Evolutionary conservation across 2,113 vertebrate genomes (phyloP).

Genomic region (Hymenochirus boettgeri): DNA sequence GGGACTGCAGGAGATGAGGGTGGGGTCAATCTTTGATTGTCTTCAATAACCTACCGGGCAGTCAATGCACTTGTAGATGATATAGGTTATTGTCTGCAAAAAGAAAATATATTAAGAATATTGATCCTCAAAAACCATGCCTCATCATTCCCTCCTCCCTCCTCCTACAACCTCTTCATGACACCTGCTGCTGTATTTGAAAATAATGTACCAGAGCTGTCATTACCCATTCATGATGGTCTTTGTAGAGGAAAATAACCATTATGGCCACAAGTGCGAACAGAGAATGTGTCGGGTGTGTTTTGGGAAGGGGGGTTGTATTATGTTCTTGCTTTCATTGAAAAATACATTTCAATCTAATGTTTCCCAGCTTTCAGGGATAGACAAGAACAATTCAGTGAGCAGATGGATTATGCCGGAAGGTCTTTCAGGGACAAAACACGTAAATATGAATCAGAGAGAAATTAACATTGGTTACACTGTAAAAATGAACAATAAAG

Average conservation of each 20-base stretch:
- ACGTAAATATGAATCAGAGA: constrained; percentile 19
- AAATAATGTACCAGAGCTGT: constrained; percentile 33
- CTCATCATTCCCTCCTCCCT: constrained; percentile 20
- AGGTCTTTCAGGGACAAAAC: constrained; percentile 15
- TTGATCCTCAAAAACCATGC: constrained; percentile 25
- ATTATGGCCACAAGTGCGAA: constrained; percentile 39
- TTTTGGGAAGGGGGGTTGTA: background rate
- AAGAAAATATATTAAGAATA: constrained; percentile 35
- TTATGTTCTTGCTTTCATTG: constrained; percentile 24
- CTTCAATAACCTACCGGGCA: constrained; percentile 1
- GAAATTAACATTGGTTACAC: constrained; percentile 5
- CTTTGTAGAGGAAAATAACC: constrained; percentile 37
- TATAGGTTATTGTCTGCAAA: constrained; percentile 36
- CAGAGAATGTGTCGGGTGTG: background rate
- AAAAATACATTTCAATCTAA: constrained; percentile 42
- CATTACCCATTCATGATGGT: constrained; percentile 38
- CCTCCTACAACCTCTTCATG: constrained; percentile 29
- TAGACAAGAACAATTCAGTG: constrained; percentile 28
- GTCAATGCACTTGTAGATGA: constrained; percentile 33
- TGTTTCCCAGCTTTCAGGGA: constrained; percentile 33
- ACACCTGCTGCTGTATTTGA: constrained; percentile 32
- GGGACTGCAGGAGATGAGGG: constrained; percentile 1
- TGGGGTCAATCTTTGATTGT: background rate
- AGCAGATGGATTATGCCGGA: constrained; percentile 39
- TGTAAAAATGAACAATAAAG: constrained; percentile 17